Evolutionary conservation across 1,140 invertebrate genomes (phyloP), one percentile per base, ranked within the genome.

Genomic region (Gonatopus flavifemur): DNA sequence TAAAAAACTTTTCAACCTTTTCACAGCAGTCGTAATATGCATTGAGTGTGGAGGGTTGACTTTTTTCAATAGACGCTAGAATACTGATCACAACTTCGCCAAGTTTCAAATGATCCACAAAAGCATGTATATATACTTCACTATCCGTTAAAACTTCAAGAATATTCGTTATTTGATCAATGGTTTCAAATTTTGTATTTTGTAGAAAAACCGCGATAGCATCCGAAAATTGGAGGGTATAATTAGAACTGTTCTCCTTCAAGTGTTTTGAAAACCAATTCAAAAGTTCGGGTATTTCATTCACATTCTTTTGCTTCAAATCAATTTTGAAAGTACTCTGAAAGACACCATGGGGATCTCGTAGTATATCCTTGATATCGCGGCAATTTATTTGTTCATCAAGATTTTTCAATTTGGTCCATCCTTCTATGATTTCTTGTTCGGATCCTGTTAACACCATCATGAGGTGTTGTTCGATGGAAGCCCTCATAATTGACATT

Each of bases 251-350:
- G 12, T 41, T 37, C 6, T 62, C 50, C 2, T 28, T 19, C n/a
- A 68, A 33, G 42, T 66, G 61, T 7, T 60, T 52, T 0, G 69
- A 42, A 37, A 72, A 66, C 61, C 64, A 74, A 1, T 41, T 35
- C 38, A 75, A 37, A 2, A 75, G 19, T 1, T 37, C 45, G 8
- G 67, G 57, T 15, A 70, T 41, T 37, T 71, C 43, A 13, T 56
- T 22, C 7, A 66, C 24, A 52, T 75, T 72, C 12, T 3, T 18
- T 31, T 69, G 54, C 8, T 16, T 16, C 6, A 18, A 28, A 7
- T 47, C 8, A 10, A 37, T 40, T 28, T 51, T 37, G 22, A 55
- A 19, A 6, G 9, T 16, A 7, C 15, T 49, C 3, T 52, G 33
- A 10, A 45, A 16, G 12, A 52, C 25, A n/a, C 41, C 32, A 9